Percentiles rank a stretch among this genome's conserved stretches.
Conservation (phyloP, 92 coral and sea anemone genomes). For the Palythoa heliodiscus region DNA sequence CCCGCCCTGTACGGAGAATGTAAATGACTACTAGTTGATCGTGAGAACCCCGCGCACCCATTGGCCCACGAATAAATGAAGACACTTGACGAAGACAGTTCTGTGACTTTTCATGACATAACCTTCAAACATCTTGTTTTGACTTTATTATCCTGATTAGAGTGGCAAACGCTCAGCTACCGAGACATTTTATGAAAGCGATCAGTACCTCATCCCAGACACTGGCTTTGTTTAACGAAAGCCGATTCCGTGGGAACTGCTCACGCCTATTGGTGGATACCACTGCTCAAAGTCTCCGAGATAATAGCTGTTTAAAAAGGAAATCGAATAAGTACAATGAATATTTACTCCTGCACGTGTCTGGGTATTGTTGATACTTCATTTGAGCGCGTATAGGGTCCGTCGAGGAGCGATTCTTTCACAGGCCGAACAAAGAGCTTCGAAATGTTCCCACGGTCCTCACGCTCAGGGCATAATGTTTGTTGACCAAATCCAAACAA, state of each 20-base stretch:
- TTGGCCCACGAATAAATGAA: conserved; percentile 52
- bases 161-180: conserved; percentile 43
- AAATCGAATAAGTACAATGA: conserved; percentile 56
- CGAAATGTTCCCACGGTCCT: conserved; percentile 84
- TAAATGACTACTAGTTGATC: conserved; percentile 54
- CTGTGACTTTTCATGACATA: conserved; percentile 26
- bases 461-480: conserved; percentile 29
- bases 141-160: conserved; percentile 43
- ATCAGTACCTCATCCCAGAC: conserved; percentile 65
- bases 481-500: conserved; percentile 24
- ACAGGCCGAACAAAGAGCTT: conserved; percentile 60
- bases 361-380: conserved; percentile 63
- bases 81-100: conserved; percentile 11
- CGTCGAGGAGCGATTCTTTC: conserved; percentile 47
- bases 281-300: conserved; percentile 39
- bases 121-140: conserved; percentile 49
- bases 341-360: conserved; percentile 79
- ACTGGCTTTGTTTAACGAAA: conserved; percentile 59
- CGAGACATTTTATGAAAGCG: conserved; percentile 48
- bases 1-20: conserved; percentile 39
- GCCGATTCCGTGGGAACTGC: conserved; percentile 88
- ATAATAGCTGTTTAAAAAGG: conserved; percentile 73
- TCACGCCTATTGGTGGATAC: conserved; percentile 58
- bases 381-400: conserved; percentile 50
- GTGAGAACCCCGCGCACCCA: conserved; percentile 63